Evolutionary conservation across 1,140 invertebrate species (phyloP).

Genomic region (Araneus ventricosus): DNA sequence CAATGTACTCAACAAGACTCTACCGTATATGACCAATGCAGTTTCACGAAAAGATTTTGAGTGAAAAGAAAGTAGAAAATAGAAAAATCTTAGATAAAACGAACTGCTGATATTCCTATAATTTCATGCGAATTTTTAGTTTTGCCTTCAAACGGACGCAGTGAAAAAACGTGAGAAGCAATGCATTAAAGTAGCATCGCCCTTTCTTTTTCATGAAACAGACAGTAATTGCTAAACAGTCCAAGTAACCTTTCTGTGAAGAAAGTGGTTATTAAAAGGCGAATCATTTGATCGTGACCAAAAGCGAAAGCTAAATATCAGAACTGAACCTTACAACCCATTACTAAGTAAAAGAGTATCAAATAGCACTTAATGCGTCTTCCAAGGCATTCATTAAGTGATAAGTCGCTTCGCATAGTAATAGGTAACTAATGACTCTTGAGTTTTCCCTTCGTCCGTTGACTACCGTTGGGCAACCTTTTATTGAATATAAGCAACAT

Average conservation of each 20-base stretch:
- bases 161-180: no score
- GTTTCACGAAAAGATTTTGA: no score
- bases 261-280: slow-evolving; percentile 18
- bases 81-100: no score
- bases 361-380: slow-evolving; percentile 57
- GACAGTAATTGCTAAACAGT: background rate
- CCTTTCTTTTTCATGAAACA: background rate
- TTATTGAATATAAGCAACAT: background rate
- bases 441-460: background rate
- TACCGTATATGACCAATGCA: no score
- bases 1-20: no score
- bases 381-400: slow-evolving; percentile 22
- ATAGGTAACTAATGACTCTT: background rate
- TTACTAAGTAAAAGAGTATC: slow-evolving; percentile 52
- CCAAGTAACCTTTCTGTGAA: background rate
- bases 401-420: slow-evolving; percentile 49
- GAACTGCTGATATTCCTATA: no score
- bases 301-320: background rate
- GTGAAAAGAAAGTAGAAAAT: no score
- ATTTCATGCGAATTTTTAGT: no score
- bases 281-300: slow-evolving; percentile 55
- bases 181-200: background rate
- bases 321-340: background rate
- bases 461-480: slow-evolving; percentile 33
- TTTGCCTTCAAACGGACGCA: no score